Evolutionary conservation across 2,113 vertebrate species (phyloP).

Genomic region (Tor tambroides): DNA sequence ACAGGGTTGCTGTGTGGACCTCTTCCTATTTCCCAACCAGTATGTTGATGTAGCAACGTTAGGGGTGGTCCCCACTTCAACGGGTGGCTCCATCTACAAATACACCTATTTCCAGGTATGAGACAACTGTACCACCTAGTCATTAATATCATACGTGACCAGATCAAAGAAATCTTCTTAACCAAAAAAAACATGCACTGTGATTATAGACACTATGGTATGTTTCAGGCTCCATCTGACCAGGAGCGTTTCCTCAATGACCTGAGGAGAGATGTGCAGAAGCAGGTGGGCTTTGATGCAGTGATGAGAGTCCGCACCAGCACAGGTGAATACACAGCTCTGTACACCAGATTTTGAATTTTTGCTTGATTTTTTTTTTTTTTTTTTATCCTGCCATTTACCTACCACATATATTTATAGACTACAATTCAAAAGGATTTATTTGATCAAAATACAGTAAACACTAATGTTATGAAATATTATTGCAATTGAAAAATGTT

Average conservation of each 20-base stretch:
- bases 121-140: not conserved
- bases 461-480: no score
- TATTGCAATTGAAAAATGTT: no score
- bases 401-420: not conserved
- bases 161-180: not conserved
- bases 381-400: not conserved
- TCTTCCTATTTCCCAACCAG: conserved; percentile 89
- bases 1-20: conserved; percentile 81
- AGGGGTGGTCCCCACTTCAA: conserved; percentile 90
- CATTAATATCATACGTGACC: not conserved
- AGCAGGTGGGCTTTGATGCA: conserved; percentile 93
- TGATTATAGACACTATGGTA: not conserved
- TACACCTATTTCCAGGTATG: conserved; percentile 96
- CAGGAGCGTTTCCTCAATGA: conserved; percentile 94
- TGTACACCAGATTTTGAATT: not conserved
- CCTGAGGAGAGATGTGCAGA: conserved; percentile 89
- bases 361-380: not conserved
- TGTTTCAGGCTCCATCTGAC: conserved; percentile 84
- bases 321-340: conserved; percentile 82
- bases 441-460: no score
- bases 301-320: conserved; percentile 98
- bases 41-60: conserved; percentile 94
- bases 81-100: conserved; percentile 95
- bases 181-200: not conserved
- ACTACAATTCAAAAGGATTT: no score